Evolutionary conservation across 2,888 invertebrate species (phyloP).

Genomic region (Ecdyonurus torrentis): DNA sequence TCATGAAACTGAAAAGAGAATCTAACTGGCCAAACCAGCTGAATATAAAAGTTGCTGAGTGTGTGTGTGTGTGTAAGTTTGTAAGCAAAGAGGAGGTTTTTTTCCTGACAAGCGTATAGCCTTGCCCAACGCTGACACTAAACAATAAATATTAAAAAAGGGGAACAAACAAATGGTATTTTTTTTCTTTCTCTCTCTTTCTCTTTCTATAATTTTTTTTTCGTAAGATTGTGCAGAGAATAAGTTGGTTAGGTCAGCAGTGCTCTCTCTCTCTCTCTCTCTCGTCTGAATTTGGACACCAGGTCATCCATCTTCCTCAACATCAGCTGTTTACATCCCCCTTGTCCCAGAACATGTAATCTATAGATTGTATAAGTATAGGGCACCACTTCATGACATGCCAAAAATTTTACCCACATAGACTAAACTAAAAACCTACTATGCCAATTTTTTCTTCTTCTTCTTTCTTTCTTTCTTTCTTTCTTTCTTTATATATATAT

Average conservation of each 20-base stretch:
- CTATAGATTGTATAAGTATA: too few species aligned
- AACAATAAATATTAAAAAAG: neutral
- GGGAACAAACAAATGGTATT: neutral
- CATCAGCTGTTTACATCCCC: neutral
- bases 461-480: too few species aligned
- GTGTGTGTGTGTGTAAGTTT: too few species aligned
- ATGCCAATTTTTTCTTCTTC: too few species aligned
- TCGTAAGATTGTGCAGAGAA: neutral
- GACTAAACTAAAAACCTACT: too few species aligned
- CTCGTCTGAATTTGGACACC: neutral
- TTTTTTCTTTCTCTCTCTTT: neutral
- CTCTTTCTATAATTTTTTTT: neutral
- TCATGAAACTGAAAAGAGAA: too few species aligned
- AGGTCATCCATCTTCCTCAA: neutral
- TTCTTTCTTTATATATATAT: too few species aligned
- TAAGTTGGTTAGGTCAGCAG: neutral
- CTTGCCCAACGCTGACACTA: neutral
- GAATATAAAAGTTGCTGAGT: neutral
- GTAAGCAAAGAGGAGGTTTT: neutral
- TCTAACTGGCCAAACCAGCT: neutral
- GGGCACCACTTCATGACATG: neutral
- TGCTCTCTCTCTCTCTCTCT: too few species aligned
- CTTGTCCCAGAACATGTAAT: too few species aligned
- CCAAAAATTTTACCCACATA: too few species aligned
- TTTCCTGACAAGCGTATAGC: neutral